Evolutionary conservation across 2,113 vertebrate genomes (phyloP), one percentile per base, ranked within the genome.

Genomic region (Ageneiosus marmoratus): DNA sequence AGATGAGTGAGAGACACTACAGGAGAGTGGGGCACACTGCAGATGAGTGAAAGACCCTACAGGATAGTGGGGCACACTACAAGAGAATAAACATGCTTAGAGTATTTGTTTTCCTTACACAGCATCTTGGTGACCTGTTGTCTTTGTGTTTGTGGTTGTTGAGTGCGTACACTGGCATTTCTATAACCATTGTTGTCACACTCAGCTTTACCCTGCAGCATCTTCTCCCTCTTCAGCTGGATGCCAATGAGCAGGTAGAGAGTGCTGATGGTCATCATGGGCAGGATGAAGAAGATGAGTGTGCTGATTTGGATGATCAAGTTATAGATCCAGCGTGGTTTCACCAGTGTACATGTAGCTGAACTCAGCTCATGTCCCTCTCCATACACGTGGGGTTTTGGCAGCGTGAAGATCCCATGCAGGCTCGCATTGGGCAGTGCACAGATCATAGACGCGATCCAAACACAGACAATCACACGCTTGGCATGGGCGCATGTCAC

Each of bases 61-160:
- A 27, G 56, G 24, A 60, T 2, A 60, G 9, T 60, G 56, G 8
- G 22, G 34, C 29, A 70, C 20, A n/a, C 37, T n/a, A 12, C 9
- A 74, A 4, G n/a, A 29, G 6, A 51, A 1, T 51, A n/a, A 24
- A 37, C 34, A 12, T 65, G 63, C 62, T 34, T 12, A 62, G 13
- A 72, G 22, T 44, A n/a, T 13, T 24, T 53, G 5, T 10, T 84
- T 32, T 77, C 98, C 98, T 97, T 87, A 99, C 97, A 96, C 79
- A 99, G 91, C 97, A 98, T 98, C 91, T 98, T 98, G 0, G 97
- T 98, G 93, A 98, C 95, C 89, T 98, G 97, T 29, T 92, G 92
- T 75, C 93, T 94, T 32, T 94, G 90, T 20, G 86, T 84, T 58
- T 94, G 95, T 91, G 93, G 94, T 85, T 94, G 95, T 51, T 87